These are phyloP conservation scores for Pseudomugil tenellus DNA, from an alignment of 2,797 vertebrate genomes.

Conservation along the genomic window DNA sequence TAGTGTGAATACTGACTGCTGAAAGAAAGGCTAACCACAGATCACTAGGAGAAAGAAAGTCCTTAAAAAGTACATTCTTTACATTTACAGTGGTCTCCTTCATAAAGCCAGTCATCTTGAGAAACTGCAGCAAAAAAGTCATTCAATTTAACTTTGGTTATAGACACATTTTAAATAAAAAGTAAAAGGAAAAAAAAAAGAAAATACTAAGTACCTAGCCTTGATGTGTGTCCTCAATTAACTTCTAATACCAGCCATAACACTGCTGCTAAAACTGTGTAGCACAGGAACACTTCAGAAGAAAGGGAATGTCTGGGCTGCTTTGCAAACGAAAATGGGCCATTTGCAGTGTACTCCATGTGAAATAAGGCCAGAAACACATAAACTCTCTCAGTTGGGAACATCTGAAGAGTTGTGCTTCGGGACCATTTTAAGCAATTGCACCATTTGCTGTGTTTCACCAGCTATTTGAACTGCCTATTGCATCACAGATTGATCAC, in stretches of 20 bases:
- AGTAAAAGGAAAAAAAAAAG: conserved; percentile 13
- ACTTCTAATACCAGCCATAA: conserved; percentile 35
- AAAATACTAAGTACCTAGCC: conserved; percentile 47
- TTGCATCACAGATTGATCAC: conserved; percentile 60
- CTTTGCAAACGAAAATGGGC: conserved; percentile 44
- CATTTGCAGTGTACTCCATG: conserved; percentile 49
- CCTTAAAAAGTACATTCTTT: conserved; percentile 25
- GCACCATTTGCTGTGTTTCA: conserved; percentile 56
- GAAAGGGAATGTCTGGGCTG: conserved; percentile 41
- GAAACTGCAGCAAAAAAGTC: conserved; percentile 33
- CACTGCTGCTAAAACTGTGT: conserved; percentile 14
- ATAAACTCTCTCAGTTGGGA: conserved; percentile 49
- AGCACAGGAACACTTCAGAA: conserved; percentile 50
- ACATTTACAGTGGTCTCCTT: conserved; percentile 50
- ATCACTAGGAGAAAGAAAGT: conserved; percentile 12
- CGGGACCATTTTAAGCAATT: conserved; percentile 45
- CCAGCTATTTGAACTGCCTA: conserved; percentile 60
- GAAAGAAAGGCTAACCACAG: conserved; percentile 7
- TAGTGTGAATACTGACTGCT: conserved; percentile 19
- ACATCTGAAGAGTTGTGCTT: conserved; percentile 42
- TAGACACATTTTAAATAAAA: conserved; percentile 21
- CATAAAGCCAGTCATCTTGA: conserved; percentile 22
- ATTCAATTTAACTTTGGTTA: conserved; percentile 42
- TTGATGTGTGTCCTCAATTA: conserved; percentile 44
- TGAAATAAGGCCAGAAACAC: conserved; percentile 64